phyloP scores from a whole-genome alignment of 2,113 vertebrate genomes.

The Ctenodactylus gundi region DNA sequence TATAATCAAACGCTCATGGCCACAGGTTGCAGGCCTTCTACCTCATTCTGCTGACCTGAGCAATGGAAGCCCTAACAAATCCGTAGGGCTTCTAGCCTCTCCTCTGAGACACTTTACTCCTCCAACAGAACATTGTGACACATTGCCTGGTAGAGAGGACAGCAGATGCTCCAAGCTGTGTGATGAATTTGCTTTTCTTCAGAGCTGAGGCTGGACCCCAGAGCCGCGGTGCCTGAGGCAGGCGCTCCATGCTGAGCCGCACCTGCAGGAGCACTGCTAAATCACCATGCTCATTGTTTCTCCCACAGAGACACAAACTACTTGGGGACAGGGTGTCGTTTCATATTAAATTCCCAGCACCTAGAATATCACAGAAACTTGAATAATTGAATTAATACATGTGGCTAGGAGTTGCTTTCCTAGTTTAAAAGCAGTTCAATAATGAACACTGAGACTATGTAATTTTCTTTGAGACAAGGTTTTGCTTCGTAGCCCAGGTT shows the following conservation, averaged over 20 bases:
- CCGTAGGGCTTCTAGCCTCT: background rate
- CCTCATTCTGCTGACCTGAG: background rate
- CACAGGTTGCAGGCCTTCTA: background rate
- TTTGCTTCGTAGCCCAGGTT: too few species aligned
- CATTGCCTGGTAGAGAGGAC: background rate
- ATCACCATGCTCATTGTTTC: too few species aligned
- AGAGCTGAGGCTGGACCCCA: too few species aligned
- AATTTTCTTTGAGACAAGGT: too few species aligned
- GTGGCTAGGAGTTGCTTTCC: too few species aligned
- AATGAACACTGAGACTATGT: background rate
- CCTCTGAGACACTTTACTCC: background rate
- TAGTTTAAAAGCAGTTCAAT: background rate
- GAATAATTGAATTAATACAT: background rate
- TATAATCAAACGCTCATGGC: background rate
- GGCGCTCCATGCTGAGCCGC: too few species aligned
- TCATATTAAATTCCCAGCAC: background rate
- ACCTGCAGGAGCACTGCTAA: too few species aligned
- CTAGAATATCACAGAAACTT: background rate
- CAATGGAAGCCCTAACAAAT: background rate
- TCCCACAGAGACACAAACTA: too few species aligned
- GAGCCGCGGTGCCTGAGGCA: too few species aligned
- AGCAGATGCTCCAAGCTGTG: too few species aligned
- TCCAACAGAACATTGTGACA: background rate
- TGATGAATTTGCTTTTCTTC: background rate
- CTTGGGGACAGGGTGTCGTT: background rate